A percentile compares a stretch with the other conserved stretches of the same genome.
Evolutionary conservation across 1,140 invertebrate genomes (phyloP).

Genomic region (Oryzaephilus surinamensis): DNA sequence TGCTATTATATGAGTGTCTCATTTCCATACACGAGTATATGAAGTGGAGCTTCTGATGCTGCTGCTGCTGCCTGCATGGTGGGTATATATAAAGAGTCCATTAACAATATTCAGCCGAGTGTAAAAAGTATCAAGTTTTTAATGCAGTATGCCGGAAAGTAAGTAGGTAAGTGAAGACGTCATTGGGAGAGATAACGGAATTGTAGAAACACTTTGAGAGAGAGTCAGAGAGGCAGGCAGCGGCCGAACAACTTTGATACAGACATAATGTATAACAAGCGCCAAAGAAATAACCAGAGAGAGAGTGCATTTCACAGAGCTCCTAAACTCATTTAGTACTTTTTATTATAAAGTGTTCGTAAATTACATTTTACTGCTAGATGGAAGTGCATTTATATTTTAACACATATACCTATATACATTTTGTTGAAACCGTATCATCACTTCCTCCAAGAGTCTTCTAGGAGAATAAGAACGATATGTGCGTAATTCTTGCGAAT

Average conservation of each 20-base stretch:
- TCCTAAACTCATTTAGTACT: conserved; percentile 19
- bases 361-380: too few relatives aligned
- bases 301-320: too few relatives aligned
- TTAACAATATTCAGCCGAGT: conserved; percentile 31
- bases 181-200: conserved; percentile 29
- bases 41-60: conserved; percentile 10
- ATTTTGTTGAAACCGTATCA: too few relatives aligned
- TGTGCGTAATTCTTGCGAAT: too few relatives aligned
- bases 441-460: too few relatives aligned
- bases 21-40: conserved; percentile 16
- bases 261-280: too few relatives aligned
- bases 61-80: too few relatives aligned
- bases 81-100: conserved; percentile 30
- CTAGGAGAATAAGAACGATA: too few relatives aligned
- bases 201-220: conserved; percentile 20
- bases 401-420: too few relatives aligned
- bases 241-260: conserved; percentile 19
- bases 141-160: conserved; percentile 26
- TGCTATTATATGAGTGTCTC: conserved; percentile 14
- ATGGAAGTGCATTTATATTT: too few relatives aligned
- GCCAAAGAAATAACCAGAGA: too few relatives aligned
- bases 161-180: conserved; percentile 31
- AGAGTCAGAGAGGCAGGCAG: conserved; percentile 7
- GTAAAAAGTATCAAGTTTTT: conserved; percentile 35
- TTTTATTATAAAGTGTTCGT: too few relatives aligned